These are phyloP conservation scores for Proterorhinus semilunaris DNA, from an alignment of 2,113 vertebrate genomes.

Conservation along the genomic window DNA sequence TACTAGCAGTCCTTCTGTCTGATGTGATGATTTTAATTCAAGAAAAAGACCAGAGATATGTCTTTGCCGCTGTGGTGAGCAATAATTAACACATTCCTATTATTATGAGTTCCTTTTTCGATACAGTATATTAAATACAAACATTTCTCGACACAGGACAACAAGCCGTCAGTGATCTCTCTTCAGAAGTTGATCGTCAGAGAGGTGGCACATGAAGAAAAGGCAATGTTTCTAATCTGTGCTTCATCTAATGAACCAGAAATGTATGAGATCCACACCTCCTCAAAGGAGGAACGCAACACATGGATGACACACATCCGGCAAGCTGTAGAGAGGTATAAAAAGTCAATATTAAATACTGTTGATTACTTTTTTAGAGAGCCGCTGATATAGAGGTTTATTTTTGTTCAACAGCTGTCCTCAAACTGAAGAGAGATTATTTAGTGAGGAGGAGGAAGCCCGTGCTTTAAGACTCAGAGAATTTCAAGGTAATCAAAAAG, in stretches of 20 bases:
- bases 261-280: constrained; percentile 96
- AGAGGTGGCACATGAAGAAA: constrained; percentile 95
- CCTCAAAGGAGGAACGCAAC: constrained; percentile 92
- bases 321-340: constrained; percentile 89
- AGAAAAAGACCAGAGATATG: constrained; percentile 95
- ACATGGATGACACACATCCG: constrained; percentile 91
- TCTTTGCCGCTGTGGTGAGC: constrained; percentile 91
- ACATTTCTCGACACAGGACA: constrained; percentile 79
- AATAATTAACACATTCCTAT: neutral
- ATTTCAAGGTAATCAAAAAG: constrained; percentile 82
- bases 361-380: too few relatives aligned
- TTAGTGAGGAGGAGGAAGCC: constrained; percentile 82
- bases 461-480: constrained; percentile 79
- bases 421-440: constrained; percentile 81
- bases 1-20: constrained; percentile 88
- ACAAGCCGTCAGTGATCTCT: constrained; percentile 90
- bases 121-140: neutral
- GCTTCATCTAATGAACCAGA: constrained; percentile 90
- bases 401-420: constrained; percentile 80
- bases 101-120: neutral
- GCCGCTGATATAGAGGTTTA: neutral
- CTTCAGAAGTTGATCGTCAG: constrained; percentile 95
- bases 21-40: constrained; percentile 91
- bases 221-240: constrained; percentile 97
- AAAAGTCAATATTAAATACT: neutral